Base-by-base conservation (phyloP, 2,797 vertebrate species). In the Ambastaia sidthimunki region DNA sequence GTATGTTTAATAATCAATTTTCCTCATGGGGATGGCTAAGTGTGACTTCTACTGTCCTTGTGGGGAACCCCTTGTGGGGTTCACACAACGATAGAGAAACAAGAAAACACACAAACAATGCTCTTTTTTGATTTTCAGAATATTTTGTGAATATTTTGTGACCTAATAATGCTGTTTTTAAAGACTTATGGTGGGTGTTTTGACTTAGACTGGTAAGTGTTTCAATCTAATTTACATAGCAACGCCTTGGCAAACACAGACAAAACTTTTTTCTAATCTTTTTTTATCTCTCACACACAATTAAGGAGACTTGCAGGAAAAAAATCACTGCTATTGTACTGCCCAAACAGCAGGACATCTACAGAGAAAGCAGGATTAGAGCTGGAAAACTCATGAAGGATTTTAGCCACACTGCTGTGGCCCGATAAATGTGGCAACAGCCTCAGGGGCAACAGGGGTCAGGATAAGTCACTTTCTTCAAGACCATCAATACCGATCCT, bases 391-490 rank as follows among this genome's bases (percentile, higher is more conserved):
- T 57, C 50, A 44, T 31, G 2, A 23, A 67, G 34, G 65, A 57
- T 28, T 76, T 76, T 3, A 57, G 21, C 19, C 34, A 68, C 47
- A 37, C 25, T 34, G 74, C 63, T 76, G 50, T 68, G 74, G 74
- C 67, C 63, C 44, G 34, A 76, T 47, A 59, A 31, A 59, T 1
- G 41, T 23, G 48, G 16, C 11, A 1, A 60, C 57, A 28, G 57
- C 28, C 28, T 28, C 28, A 73, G 37, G 34, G 18, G 25, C 59
- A 63, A 47, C 73, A 75, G 73, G 25, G 28, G 16, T 21, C 63
- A 77, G 50, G 37, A n/a, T 2, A 3, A 59, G 19, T 19, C 16
- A 10, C 19, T 57, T 72, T 37, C 52, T 34, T 19, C 13, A 59
- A 72, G 34, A 31, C 50, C 37, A 21, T 48, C 7, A 77, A 37